phyloP scores from a whole-genome alignment of 2,113 vertebrate genomes.

The Pollachius pollachius region DNA sequence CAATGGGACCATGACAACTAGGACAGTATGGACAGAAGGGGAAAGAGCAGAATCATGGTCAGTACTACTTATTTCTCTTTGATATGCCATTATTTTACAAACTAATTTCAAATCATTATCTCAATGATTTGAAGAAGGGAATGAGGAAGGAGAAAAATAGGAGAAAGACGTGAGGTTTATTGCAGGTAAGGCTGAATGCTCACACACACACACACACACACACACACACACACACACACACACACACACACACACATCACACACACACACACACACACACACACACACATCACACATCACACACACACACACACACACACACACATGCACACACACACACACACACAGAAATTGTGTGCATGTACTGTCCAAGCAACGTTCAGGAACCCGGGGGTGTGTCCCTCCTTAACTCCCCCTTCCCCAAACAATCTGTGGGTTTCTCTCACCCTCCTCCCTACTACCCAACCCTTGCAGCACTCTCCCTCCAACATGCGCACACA shows the following conservation, averaged over 20 bases:
- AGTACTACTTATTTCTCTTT: too few relatives aligned
- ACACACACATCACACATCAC: background rate
- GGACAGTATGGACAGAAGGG: too few relatives aligned
- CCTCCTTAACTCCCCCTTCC: background rate
- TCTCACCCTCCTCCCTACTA: background rate
- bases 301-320: conserved; percentile 5
- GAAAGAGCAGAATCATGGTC: too few relatives aligned
- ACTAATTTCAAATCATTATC: too few relatives aligned
- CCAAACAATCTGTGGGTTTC: background rate
- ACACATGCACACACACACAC: background rate
- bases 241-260: background rate
- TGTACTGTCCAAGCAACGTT: background rate
- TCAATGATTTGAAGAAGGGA: too few relatives aligned
- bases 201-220: background rate
- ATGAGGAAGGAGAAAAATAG: too few relatives aligned
- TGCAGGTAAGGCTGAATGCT: background rate
- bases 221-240: conserved; percentile 2
- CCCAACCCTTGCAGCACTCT: background rate
- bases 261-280: background rate
- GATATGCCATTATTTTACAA: too few relatives aligned
- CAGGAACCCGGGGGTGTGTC: background rate
- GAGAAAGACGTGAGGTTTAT: too few relatives aligned
- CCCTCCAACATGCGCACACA: background rate
- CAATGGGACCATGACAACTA: too few relatives aligned
- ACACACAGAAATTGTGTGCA: background rate